A percentile compares a stretch with the other conserved stretches of the same genome.
phyloP scores from a whole-genome alignment of 2,113 vertebrate genomes.

The Clarias batrachus region DNA sequence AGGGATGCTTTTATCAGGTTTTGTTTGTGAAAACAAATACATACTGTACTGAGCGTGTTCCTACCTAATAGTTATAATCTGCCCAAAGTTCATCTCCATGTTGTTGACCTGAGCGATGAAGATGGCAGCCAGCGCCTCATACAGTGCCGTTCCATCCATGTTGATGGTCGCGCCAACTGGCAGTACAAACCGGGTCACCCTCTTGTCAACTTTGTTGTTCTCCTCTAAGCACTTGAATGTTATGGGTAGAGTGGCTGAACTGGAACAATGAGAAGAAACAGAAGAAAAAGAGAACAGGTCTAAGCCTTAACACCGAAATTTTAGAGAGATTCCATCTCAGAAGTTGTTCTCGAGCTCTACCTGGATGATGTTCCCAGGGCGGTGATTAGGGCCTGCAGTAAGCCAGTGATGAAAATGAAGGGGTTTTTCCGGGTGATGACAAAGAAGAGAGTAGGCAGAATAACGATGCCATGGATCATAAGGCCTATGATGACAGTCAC shows the following conservation, averaged over 20 bases:
- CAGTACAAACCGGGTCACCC: conserved; percentile 91
- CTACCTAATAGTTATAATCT: conserved; percentile 98
- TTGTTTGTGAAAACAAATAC: not conserved
- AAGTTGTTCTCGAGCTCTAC: conserved; percentile 60
- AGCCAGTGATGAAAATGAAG: conserved; percentile 91
- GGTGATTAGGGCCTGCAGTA: conserved; percentile 91
- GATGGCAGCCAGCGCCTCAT: conserved; percentile 94
- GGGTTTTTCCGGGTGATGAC: conserved; percentile 91
- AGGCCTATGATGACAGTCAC: conserved; percentile 92
- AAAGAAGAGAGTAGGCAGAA: conserved; percentile 93
- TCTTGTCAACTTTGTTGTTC: conserved; percentile 91
- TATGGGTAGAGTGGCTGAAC: conserved; percentile 93
- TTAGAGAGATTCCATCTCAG: not conserved
- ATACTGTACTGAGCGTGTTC: not conserved
- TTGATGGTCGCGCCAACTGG: conserved; percentile 96
- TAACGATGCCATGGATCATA: conserved; percentile 85
- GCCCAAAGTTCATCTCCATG: conserved; percentile 94
- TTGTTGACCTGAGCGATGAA: conserved; percentile 98
- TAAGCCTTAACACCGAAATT: not conserved
- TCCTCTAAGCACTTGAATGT: conserved; percentile 96
- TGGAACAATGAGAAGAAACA: conserved; percentile 55
- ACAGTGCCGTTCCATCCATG: conserved; percentile 96
- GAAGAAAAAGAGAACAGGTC: not conserved
- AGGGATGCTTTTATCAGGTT: not conserved
- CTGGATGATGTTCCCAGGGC: conserved; percentile 95